phyloP scores from a whole-genome alignment of 2,888 invertebrate species.

The Apodemia hepburni region DNA sequence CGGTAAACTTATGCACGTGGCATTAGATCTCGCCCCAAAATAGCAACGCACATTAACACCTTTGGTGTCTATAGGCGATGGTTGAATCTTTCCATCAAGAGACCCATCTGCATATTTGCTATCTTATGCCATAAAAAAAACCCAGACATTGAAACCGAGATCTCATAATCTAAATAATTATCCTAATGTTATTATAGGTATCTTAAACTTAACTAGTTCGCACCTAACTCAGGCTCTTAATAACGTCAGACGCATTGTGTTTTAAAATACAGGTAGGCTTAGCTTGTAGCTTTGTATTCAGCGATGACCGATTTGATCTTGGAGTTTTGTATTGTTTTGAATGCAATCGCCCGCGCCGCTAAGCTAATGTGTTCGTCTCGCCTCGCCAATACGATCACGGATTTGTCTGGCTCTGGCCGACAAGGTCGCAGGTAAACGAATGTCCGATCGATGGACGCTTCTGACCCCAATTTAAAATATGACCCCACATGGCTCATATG shows the following conservation, averaged over 20 bases:
- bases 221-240: not conserved
- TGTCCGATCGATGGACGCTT: slow-evolving; percentile 51
- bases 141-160: too few species aligned
- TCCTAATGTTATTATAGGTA: too few species aligned
- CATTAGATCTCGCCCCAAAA: too few species aligned
- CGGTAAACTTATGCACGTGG: too few species aligned
- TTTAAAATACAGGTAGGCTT: not conserved
- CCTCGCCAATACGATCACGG: slow-evolving; percentile 23
- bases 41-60: too few species aligned
- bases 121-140: too few species aligned
- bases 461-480: slow-evolving; percentile 62
- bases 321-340: slow-evolving; percentile 21
- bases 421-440: slow-evolving; percentile 40
- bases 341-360: slow-evolving; percentile 18
- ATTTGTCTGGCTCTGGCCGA: slow-evolving; percentile 31
- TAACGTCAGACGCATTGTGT: not conserved
- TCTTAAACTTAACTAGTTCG: not conserved
- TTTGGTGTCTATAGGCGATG: too few species aligned
- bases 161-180: too few species aligned
- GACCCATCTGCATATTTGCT: too few species aligned
- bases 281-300: slow-evolving; percentile 8
- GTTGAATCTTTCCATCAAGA: too few species aligned
- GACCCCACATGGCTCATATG: slow-evolving; percentile 53
- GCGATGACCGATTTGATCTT: slow-evolving; percentile 9
- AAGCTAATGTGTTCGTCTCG: slow-evolving; percentile 25